Base-by-base conservation (phyloP, 2,797 vertebrate genomes). In the Tenualosa ilisha region DNA sequence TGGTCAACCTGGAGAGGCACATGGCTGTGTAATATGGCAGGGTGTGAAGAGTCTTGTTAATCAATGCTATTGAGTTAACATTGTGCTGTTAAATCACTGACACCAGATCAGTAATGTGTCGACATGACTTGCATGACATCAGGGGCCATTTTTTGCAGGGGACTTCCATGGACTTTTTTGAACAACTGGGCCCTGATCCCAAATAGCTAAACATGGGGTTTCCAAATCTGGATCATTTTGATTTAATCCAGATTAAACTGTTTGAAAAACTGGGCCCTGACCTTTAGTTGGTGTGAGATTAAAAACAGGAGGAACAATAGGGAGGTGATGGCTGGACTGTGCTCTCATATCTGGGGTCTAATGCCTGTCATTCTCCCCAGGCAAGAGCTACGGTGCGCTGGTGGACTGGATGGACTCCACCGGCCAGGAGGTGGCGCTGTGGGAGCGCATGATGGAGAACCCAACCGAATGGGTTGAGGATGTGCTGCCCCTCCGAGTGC, bases 381-480 rank as follows among this genome's bases (percentile, higher is more conserved):
- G 98, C 0, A 96, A 91, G 92, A 99, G 98, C 91, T 99, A 99
- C 17, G 98, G 97, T 22, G 95, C 95, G 1, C 83, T 84, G 26
- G 98, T 99, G 88, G 96, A 97, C 86, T 99, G 98, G 98, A 99
- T 99, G 98, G 98, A 99, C 90, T 99, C 98, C 0, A 96, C 94
- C 37, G 89, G 93, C 17, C 94, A 94, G 6, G 98, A 99, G 93
- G 93, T 92, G 61, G 93, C 92, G n/a, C 93, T 99, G 51, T 99
- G 98, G 98, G 94, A 97, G 84, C 96, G 95, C 87, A 98, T 98
- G 97, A 96, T 97, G 61, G 93, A 94, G 0, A 94, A 93, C 0
- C 97, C 97, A 0, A 97, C 96, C 84, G 96, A 96, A n/a, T 99
- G 98, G 98, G 89, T 97, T 84, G 97, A 99, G 92, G 96, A 94